Evolutionary conservation across 2,113 vertebrate genomes (phyloP), one percentile per base, ranked within the genome.

Genomic region (Hippocampus mohnikei): DNA sequence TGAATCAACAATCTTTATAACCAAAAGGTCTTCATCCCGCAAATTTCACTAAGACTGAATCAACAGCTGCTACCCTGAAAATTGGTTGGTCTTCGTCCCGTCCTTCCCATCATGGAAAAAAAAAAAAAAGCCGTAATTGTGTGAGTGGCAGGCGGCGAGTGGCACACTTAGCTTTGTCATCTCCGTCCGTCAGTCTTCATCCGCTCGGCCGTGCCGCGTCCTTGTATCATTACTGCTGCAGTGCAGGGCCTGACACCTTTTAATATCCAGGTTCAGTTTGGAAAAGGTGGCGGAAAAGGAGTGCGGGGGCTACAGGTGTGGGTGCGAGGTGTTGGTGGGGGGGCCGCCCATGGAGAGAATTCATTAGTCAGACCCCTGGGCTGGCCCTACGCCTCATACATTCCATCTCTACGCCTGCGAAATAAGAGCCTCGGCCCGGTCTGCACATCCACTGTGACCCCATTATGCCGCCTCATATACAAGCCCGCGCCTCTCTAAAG

Each of bases 211-310:
- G 74, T 37, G 37, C 16, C 71, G 68, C 63, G 40, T 63, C 21
- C 88, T 91, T 87, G 92, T 92, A 92, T 92, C 92, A 91, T 93
- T 94, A 92, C 92, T 91, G 71, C 92, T 90, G 91, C 92, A 77
- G 91, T 87, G 87, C 82, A 69, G 67, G 90, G 85, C 89, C 85
- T 91, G 93, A 87, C 90, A 88, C 77, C 72, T 88, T 94, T 94
- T 94, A 94, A 95, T 94, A 95, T 94, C 93, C 92, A 93, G 88
- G 75, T 91, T 90, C 58, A 88, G 91, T 86, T 93, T 79, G 88
- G 74, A 37, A 40, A 21, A 37, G 23, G 5, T 3, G 9, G 7
- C 12, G 40, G 29, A 16, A 33, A 27, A 85, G 88, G 92, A 91
- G 91, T 90, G 90, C 92, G 79, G 75, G 68, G 64, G 60, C 69